A percentile compares a stretch with the other conserved stretches of the same genome.
phyloP scores from a whole-genome alignment of 2,113 vertebrate genomes.

The Tretioscincus oriximinensis region DNA sequence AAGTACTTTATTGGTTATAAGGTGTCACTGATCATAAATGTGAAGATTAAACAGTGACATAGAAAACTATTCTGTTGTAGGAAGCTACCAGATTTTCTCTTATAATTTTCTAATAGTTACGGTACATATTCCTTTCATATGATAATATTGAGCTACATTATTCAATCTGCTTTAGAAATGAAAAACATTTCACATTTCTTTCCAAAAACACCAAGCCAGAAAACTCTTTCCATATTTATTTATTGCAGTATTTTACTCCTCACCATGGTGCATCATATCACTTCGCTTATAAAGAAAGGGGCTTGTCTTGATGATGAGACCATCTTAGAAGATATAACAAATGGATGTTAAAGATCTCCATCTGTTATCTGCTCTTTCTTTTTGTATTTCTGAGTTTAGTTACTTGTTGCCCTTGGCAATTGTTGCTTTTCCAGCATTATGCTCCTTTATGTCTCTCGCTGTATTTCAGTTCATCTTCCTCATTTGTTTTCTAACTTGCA shows the following conservation, averaged over 20 bases:
- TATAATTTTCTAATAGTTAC: background rate
- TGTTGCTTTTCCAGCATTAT: background rate
- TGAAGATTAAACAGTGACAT: background rate
- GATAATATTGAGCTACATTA: background rate
- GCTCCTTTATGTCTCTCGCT: background rate
- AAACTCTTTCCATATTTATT: background rate
- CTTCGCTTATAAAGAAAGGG: background rate
- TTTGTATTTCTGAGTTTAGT: background rate
- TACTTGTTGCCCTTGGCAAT: conserved; percentile 8
- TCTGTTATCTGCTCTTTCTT: background rate
- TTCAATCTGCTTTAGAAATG: background rate
- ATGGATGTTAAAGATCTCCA: background rate
- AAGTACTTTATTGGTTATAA: background rate
- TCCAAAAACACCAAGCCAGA: background rate
- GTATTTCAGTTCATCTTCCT: background rate
- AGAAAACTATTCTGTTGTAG: background rate
- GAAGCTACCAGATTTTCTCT: background rate
- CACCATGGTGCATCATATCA: background rate
- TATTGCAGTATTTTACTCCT: background rate
- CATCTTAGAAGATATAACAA: background rate
- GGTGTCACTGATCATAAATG: background rate
- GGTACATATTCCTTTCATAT: background rate
- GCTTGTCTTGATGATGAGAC: background rate
- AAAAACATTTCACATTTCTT: background rate
- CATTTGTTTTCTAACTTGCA: background rate